These are phyloP conservation scores for Oryzias melastigma DNA, from an alignment of 2,113 vertebrate genomes.

Conservation along the genomic window DNA sequence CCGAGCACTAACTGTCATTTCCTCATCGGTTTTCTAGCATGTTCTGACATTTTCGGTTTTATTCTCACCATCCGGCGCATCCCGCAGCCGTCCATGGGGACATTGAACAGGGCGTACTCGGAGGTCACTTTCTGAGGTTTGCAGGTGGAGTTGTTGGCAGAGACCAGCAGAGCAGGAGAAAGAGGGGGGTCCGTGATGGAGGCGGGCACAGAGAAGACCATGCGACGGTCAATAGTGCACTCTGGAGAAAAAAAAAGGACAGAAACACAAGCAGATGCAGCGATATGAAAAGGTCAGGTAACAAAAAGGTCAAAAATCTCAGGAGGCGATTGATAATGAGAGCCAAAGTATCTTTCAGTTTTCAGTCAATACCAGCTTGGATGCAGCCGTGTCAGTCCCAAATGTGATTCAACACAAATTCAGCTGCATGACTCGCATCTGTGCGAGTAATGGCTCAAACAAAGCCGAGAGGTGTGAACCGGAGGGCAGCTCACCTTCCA, in stretches of 20 bases:
- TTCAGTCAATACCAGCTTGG: conserved; percentile 41
- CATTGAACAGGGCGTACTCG: conserved; percentile 74
- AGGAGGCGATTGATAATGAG: conserved; percentile 62
- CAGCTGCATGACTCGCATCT: conserved; percentile 27
- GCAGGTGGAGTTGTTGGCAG: conserved; percentile 67
- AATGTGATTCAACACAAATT: conserved; percentile 37
- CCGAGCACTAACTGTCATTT: neutral
- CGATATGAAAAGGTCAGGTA: conserved; percentile 50
- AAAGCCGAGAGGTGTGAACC: conserved; percentile 35
- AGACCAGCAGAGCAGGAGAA: conserved; percentile 58
- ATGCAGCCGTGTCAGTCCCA: conserved; percentile 24
- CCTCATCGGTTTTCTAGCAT: neutral
- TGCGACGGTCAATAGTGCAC: conserved; percentile 79
- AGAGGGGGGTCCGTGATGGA: conserved; percentile 73
- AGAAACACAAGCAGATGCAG: conserved; percentile 20
- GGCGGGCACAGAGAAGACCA: conserved; percentile 76
- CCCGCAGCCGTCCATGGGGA: conserved; percentile 77
- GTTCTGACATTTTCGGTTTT: neutral
- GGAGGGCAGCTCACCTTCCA: conserved; percentile 72
- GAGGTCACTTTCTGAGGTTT: conserved; percentile 63
- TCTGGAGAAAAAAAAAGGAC: conserved; percentile 52
- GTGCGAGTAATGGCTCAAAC: conserved; percentile 32
- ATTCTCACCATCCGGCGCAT: conserved; percentile 68
- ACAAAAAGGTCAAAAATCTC: conserved; percentile 65
- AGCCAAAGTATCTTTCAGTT: conserved; percentile 53